Conservation (phyloP, 2,797 vertebrate genomes). For the Chelon auratus region DNA sequence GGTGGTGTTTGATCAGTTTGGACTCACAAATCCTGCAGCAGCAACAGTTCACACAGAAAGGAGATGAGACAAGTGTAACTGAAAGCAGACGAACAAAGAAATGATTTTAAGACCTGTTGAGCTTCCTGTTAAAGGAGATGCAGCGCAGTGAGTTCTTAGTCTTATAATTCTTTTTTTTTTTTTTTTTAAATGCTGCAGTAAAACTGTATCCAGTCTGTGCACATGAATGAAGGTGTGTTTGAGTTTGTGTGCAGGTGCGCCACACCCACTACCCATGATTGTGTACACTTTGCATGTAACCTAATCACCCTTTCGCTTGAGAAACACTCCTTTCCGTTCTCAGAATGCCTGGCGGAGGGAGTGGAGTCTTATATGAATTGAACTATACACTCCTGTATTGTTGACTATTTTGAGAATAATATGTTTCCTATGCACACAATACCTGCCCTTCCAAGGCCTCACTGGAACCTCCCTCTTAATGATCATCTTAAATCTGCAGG, state of each 20-base stretch:
- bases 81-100: background rate
- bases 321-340: conserved; percentile 6
- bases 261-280: conserved; percentile 40
- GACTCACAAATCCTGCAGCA: background rate
- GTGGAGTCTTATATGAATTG: conserved; percentile 2
- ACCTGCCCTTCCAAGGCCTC: background rate
- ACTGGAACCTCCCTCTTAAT: background rate
- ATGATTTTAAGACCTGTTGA: background rate
- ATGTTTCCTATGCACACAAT: background rate
- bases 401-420: conserved; percentile 5
- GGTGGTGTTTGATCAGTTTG: conserved; percentile 37
- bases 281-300: conserved; percentile 30
- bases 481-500: background rate
- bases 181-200: background rate
- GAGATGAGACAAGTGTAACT: background rate
- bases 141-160: background rate
- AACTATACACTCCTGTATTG: background rate
- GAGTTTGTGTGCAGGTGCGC: conserved; percentile 38
- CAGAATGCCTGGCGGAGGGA: background rate
- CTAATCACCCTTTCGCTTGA: conserved; percentile 13
- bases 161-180: background rate
- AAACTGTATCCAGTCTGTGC: background rate
- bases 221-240: background rate
- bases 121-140: background rate
- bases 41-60: background rate